phyloP scores from a whole-genome alignment of 2,113 vertebrate species.

The Epinephelus moara region DNA sequence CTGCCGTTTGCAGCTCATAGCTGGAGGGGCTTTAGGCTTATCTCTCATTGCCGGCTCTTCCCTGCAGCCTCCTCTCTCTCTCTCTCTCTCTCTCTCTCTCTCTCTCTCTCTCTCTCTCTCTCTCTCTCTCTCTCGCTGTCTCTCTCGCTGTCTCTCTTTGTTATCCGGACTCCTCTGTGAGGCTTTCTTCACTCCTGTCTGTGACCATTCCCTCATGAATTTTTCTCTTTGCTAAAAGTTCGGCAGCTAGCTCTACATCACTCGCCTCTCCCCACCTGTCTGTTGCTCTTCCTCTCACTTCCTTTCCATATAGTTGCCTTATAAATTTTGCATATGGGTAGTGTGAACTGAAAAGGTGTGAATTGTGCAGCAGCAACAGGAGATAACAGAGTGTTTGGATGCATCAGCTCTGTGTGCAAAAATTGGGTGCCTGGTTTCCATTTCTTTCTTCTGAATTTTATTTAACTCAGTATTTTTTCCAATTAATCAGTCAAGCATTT shows the following conservation, averaged over 20 bases:
- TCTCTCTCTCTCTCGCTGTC: too few relatives aligned
- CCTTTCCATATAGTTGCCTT: neutral
- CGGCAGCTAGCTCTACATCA: neutral
- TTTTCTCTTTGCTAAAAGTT: slow-evolving; percentile 48
- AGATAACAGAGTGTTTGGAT: neutral
- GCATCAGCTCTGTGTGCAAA: neutral
- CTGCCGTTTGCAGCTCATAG: slow-evolving; percentile 22
- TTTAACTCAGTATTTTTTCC: too few relatives aligned
- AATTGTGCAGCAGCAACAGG: neutral
- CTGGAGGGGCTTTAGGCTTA: slow-evolving; percentile 51
- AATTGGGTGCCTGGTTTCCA: neutral
- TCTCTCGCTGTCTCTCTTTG: neutral
- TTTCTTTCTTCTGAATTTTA: too few relatives aligned
- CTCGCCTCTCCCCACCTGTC: neutral
- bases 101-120: too few relatives aligned
- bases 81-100: neutral
- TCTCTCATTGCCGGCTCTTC: slow-evolving; percentile 40
- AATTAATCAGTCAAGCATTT: too few relatives aligned
- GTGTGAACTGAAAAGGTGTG: slow-evolving; percentile 1
- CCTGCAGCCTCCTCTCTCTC: slow-evolving; percentile 7
- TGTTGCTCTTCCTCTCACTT: neutral
- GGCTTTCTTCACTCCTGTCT: slow-evolving; percentile 30
- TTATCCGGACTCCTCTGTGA: slow-evolving; percentile 33
- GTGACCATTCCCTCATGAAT: slow-evolving; percentile 48
- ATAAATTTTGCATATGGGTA: neutral